Conservation (phyloP, 2,113 vertebrate species). For the Tympanuchus pallidicinctus region DNA sequence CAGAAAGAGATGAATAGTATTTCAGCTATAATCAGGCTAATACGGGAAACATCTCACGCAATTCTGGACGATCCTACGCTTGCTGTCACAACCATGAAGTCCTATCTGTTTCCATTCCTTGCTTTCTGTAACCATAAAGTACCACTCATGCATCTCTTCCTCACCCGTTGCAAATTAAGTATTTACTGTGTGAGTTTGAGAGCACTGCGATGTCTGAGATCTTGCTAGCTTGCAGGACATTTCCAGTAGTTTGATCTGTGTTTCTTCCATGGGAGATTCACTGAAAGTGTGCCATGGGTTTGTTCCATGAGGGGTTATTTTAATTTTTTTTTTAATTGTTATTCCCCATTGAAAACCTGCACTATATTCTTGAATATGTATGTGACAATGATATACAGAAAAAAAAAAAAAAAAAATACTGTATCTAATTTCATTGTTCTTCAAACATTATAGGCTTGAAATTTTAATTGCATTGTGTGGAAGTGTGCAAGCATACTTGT, state of each 20-base stretch:
- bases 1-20: neutral
- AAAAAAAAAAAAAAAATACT: neutral
- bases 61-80: neutral
- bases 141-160: neutral
- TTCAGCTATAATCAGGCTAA: neutral
- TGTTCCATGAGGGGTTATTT: neutral
- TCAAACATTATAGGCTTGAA: neutral
- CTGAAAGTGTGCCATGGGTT: neutral
- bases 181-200: neutral
- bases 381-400: neutral
- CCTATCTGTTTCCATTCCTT: neutral
- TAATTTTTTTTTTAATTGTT: neutral
- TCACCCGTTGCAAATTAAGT: neutral
- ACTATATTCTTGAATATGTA: neutral
- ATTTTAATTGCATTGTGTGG: neutral
- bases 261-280: slow-evolving; percentile 26
- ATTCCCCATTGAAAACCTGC: neutral
- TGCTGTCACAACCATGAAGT: neutral
- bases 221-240: slow-evolving; percentile 4
- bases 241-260: slow-evolving; percentile 25
- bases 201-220: neutral
- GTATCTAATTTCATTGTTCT: neutral
- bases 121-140: neutral
- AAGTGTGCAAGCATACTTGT: neutral
- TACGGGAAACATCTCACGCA: neutral